These are phyloP conservation scores for Agrotis ipsilon DNA, from an alignment of 2,888 invertebrate species.

Conservation along the genomic window DNA sequence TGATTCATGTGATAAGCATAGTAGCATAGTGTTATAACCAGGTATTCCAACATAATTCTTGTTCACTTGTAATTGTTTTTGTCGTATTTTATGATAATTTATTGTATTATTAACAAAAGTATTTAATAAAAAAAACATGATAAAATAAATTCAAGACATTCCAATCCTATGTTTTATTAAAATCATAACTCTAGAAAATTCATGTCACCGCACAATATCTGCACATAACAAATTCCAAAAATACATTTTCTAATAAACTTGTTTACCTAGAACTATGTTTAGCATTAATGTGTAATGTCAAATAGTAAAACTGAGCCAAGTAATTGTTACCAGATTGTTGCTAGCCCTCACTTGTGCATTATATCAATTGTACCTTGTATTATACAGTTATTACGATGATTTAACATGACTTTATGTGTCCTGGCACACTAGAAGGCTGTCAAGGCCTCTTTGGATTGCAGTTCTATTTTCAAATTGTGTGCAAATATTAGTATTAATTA, in stretches of 20 bases:
- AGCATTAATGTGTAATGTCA: constrained; percentile 39
- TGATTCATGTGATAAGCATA: background rate
- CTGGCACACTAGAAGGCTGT: constrained; percentile 45
- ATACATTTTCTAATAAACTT: constrained; percentile 46
- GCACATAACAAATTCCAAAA: constrained; percentile 22
- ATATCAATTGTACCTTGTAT: constrained; percentile 29
- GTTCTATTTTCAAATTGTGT: constrained; percentile 56
- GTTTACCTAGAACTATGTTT: constrained; percentile 46
- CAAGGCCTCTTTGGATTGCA: constrained; percentile 46
- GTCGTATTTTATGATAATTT: background rate
- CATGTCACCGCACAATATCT: background rate
- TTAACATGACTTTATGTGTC: constrained; percentile 53
- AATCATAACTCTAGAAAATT: constrained; percentile 20
- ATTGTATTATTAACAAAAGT: no score
- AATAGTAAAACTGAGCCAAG: constrained; percentile 49
- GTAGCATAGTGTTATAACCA: background rate
- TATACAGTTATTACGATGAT: constrained; percentile 20
- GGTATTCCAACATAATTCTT: constrained; percentile 2
- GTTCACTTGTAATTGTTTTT: background rate
- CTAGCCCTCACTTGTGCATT: constrained; percentile 17
- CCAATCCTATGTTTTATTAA: background rate
- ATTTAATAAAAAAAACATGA: background rate
- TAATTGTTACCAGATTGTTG: constrained; percentile 36
- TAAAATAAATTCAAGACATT: background rate
- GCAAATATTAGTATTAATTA: constrained; percentile 16